Conservation (phyloP, 2,113 vertebrate genomes). For the Etheostoma cragini region DNA sequence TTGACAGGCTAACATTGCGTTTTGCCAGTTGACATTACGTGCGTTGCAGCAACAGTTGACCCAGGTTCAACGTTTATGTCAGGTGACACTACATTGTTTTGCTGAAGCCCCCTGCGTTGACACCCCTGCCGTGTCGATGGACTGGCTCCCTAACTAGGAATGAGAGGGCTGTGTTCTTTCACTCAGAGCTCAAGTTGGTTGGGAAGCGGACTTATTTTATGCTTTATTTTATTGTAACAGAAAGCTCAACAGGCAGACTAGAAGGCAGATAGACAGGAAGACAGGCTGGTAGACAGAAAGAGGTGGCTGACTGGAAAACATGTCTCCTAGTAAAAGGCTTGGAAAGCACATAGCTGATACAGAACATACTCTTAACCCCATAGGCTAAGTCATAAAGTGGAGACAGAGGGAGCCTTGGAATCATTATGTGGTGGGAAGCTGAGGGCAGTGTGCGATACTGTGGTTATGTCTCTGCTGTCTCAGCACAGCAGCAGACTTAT, state of each 20-base stretch:
- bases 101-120: neutral
- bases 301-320: slow-evolving; percentile 43
- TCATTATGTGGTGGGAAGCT: slow-evolving; percentile 62
- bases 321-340: slow-evolving; percentile 36
- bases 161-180: neutral
- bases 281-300: slow-evolving; percentile 15
- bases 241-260: neutral
- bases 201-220: neutral
- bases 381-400: slow-evolving; percentile 37
- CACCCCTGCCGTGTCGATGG: neutral
- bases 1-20: neutral
- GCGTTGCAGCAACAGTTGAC: neutral
- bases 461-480: slow-evolving; percentile 42
- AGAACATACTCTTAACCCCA: slow-evolving; percentile 23
- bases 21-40: neutral
- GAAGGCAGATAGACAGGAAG: slow-evolving; percentile 22
- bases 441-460: slow-evolving; percentile 18
- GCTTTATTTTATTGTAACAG: slow-evolving; percentile 4
- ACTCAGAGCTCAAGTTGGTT: neutral
- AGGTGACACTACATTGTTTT: neutral
- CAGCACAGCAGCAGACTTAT: slow-evolving; percentile 30
- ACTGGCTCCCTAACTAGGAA: neutral
- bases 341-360: slow-evolving; percentile 50
- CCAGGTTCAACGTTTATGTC: neutral
- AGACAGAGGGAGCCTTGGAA: slow-evolving; percentile 45